A percentile compares a stretch with the other conserved stretches of the same genome.
phyloP scores from a whole-genome alignment of 2,797 vertebrate species.

The Lates japonicus region DNA sequence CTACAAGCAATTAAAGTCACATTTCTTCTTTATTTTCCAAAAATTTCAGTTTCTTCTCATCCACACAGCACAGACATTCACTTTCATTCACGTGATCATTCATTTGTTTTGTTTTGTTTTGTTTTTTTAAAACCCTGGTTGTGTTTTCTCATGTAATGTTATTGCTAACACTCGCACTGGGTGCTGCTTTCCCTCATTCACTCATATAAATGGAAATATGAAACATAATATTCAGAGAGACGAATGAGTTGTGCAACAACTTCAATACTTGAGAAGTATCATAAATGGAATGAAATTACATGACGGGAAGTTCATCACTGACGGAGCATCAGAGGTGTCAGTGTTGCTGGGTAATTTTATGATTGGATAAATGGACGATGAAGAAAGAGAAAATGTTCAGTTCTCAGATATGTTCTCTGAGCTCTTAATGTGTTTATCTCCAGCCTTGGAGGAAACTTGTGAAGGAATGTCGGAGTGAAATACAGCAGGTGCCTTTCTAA shows the following conservation, averaged over 20 bases:
- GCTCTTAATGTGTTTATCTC: constrained; percentile 31
- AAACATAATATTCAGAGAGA: constrained; percentile 17
- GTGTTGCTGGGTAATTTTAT: constrained; percentile 2
- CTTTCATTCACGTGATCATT: constrained; percentile 18
- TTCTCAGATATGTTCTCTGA: constrained; percentile 15
- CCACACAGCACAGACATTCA: constrained; percentile 6
- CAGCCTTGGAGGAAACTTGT: constrained; percentile 32
- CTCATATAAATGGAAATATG: constrained; percentile 4
- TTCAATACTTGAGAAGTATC: constrained; percentile 10
- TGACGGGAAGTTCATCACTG: constrained; percentile 5
- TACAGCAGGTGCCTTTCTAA: constrained; percentile 81
- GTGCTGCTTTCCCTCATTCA: constrained; percentile 14
- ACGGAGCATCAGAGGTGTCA: background rate
- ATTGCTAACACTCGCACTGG: background rate
- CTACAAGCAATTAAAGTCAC: constrained; percentile 81
- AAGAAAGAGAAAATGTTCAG: background rate
- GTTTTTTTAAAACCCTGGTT: background rate
- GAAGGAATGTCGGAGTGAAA: constrained; percentile 46
- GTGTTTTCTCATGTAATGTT: constrained; percentile 18
- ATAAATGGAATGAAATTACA: constrained; percentile 11
- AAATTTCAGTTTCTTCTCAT: constrained; percentile 45
- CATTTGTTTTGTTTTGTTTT: background rate
- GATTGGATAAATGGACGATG: background rate
- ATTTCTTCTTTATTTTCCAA: constrained; percentile 75
- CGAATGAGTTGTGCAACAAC: constrained; percentile 9